These are phyloP conservation scores for Drosophila lowei DNA, from an alignment of 1,140 invertebrate species.

Conservation along the genomic window DNA sequence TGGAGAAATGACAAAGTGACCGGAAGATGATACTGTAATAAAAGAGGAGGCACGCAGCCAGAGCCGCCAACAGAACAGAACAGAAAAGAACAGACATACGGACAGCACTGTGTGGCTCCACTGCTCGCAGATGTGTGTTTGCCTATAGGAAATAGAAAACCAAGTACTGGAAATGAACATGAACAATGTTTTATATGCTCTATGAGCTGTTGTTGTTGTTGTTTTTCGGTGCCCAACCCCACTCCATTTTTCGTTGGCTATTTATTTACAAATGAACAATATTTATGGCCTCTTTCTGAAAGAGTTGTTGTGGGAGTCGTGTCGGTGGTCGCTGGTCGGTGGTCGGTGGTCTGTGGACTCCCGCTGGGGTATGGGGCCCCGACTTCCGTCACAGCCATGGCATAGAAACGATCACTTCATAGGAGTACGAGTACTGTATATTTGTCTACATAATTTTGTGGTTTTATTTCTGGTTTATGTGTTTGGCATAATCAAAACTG, in stretches of 20 bases:
- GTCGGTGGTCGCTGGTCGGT: slow-evolving; percentile 8
- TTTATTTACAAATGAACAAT: slow-evolving; percentile 81
- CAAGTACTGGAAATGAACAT: slow-evolving; percentile 48
- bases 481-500: slow-evolving; percentile 42
- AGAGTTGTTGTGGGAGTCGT: slow-evolving; percentile 19
- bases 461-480: slow-evolving; percentile 55
- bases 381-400: slow-evolving; percentile 58
- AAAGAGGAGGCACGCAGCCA: slow-evolving; percentile 41
- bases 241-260: slow-evolving; percentile 43
- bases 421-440: background rate
- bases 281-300: slow-evolving; percentile 75
- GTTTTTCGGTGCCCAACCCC: background rate
- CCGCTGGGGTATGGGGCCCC: slow-evolving; percentile 2
- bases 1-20: slow-evolving; percentile 80
- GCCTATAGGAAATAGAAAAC: slow-evolving; percentile 58
- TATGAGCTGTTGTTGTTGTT: slow-evolving; percentile 49
- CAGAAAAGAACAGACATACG: slow-evolving; percentile 16
- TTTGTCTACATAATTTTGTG: slow-evolving; percentile 55
- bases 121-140: slow-evolving; percentile 48
- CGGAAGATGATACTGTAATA: slow-evolving; percentile 81
- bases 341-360: slow-evolving; percentile 1
- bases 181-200: slow-evolving; percentile 73
- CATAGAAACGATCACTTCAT: slow-evolving; percentile 52
- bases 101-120: slow-evolving; percentile 1
- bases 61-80: slow-evolving; percentile 16